phyloP scores from a whole-genome alignment of 2,113 vertebrate genomes.

The Caloenas nicobarica region DNA sequence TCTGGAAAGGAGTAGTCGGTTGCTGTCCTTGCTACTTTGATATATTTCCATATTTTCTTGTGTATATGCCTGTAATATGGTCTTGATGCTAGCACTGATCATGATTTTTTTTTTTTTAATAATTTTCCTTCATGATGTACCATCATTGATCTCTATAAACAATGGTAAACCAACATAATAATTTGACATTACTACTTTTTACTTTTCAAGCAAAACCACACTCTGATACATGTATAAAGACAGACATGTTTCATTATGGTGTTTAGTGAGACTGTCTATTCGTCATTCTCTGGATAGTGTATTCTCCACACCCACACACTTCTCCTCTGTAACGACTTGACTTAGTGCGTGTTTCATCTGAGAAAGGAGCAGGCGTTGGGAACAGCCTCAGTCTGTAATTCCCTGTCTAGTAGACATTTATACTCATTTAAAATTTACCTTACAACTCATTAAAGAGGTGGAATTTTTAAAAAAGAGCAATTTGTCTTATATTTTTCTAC shows the following conservation, averaged over 20 bases:
- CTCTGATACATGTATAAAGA: not conserved
- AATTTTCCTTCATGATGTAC: not conserved
- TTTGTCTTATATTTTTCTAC: not conserved
- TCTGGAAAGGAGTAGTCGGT: not conserved
- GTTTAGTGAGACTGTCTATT: not conserved
- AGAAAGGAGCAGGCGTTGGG: not conserved
- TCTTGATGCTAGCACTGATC: not conserved
- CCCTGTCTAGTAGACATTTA: not conserved
- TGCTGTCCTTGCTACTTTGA: accelerated
- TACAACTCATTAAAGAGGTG: not conserved
- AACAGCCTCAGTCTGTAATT: not conserved
- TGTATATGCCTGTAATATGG: not conserved
- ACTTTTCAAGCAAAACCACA: not conserved
- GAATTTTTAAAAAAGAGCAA: not conserved
- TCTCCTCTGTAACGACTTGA: not conserved
- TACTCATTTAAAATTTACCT: not conserved
- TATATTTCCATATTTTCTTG: not conserved
- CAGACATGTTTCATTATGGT: not conserved
- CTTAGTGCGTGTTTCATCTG: not conserved
- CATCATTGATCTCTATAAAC: not conserved
- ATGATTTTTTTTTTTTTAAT: not conserved
- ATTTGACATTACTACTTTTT: not conserved
- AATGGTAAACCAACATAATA: not conserved
- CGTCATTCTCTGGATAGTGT: not conserved
- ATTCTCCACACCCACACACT: not conserved